Evolutionary conservation across 64 coral and sea anemone species (phyloP), one percentile per base, ranked within the genome.

Genomic region (Dendronephthya gigantea): DNA sequence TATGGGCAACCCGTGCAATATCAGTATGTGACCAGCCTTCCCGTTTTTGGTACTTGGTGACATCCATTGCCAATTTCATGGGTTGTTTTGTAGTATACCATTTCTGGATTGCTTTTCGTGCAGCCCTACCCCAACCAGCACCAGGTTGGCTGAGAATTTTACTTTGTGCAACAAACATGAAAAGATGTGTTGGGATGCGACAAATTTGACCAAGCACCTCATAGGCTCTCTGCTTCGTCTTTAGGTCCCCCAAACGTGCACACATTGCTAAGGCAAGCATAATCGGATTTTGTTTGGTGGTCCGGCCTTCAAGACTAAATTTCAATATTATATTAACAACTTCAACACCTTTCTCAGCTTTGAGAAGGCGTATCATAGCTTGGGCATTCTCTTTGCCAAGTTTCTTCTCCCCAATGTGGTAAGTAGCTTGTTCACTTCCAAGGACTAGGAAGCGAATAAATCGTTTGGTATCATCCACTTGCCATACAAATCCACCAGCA

Each of bases 41-140:
- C 12, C 94, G 89, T 28, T 97, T 92, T 70, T 97, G 90, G 82
- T 97, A 97, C 72, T 97, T 97, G 1, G 94, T 97, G 33, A 97
- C 91, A 84, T 88, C 89, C 22, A 50, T 84, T 0, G 94, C 91
- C 16, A 97, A 87, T 28, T 66, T 84, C 23, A 49, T 90, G 0
- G 84, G 86, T 84, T 87, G 89, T 55, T 97, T 97, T 0, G 81
- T 51, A 28, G 82, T 93, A 55, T 97, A 97, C 94, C 94, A 97
- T 41, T 97, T 93, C 76, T 88, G 84, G 76, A 97, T 89, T 2
- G 91, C 94, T 68, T 92, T 93, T 4, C 94, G 86, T 49, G 93
- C 89, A 19, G 94, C 84, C 35, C 94, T 52, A 0, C 94, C 94
- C 94, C 94, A 97, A 29, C 94, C 94, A 48, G 69, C 85, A 27